phyloP scores from a whole-genome alignment of 2,113 vertebrate genomes.

The Psophia crepitans region DNA sequence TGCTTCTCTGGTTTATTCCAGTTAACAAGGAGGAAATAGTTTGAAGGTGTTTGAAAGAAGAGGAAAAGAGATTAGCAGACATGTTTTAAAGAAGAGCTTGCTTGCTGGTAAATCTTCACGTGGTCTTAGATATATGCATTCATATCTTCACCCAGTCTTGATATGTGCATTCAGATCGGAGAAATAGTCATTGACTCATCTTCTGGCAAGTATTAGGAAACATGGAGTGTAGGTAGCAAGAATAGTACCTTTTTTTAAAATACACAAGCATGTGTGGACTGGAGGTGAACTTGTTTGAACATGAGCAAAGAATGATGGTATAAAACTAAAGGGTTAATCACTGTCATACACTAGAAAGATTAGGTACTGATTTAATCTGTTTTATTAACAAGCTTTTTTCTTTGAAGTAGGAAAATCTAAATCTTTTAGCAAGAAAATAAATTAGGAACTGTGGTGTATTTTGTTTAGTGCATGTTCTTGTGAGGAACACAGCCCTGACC shows the following conservation, averaged over 20 bases:
- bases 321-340: not conserved
- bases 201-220: not conserved
- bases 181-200: not conserved
- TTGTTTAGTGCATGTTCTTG: not conserved
- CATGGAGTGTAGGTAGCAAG: not conserved
- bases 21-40: not conserved
- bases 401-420: slow-evolving; percentile 6
- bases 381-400: not conserved
- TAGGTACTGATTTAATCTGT: not conserved
- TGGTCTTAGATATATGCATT: not conserved
- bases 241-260: not conserved
- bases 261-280: not conserved
- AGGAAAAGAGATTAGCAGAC: not conserved
- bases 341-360: not conserved
- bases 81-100: not conserved
- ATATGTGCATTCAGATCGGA: not conserved
- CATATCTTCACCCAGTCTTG: not conserved
- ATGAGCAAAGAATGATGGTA: not conserved
- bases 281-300: not conserved
- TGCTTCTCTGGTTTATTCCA: not conserved
- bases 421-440: not conserved
- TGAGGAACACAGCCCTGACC: not conserved
- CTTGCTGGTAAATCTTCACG: not conserved
- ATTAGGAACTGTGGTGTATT: not conserved
- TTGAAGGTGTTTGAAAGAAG: not conserved